Evolutionary conservation across 64 coral and sea anemone species (phyloP).

Genomic region (Stichodactyla helianthus): DNA sequence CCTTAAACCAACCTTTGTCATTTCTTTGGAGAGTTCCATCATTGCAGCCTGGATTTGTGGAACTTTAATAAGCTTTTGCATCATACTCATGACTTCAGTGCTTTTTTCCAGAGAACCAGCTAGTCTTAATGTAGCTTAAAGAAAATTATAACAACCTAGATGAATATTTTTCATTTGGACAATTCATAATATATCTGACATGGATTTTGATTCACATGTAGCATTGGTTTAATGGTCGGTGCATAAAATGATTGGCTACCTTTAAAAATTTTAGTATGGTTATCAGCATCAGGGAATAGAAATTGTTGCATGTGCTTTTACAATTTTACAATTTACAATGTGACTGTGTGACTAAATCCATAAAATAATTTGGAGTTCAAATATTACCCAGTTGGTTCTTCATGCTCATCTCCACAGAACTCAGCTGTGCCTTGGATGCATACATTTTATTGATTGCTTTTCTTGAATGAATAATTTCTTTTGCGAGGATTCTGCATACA

Average conservation of each 20-base stretch:
- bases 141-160: not conserved
- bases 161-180: too few species aligned
- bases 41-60: conserved; percentile 91
- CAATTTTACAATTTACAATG: too few species aligned
- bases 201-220: too few species aligned
- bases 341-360: conserved; percentile 8
- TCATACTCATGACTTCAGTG: conserved; percentile 81
- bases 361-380: too few species aligned
- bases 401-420: conserved; percentile 95
- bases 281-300: too few species aligned
- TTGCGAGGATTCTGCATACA: conserved; percentile 72
- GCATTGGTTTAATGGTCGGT: too few species aligned
- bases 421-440: conserved; percentile 93
- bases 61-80: conserved; percentile 87
- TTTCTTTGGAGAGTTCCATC: conserved; percentile 98
- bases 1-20: conserved; percentile 75
- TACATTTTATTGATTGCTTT: conserved; percentile 90
- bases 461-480: conserved; percentile 78
- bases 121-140: conserved; percentile 65
- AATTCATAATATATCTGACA: too few species aligned
- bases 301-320: too few species aligned
- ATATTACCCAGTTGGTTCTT: conserved; percentile 81
- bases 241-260: too few species aligned
- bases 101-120: conserved; percentile 91
- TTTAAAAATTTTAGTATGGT: too few species aligned